Percentiles rank a stretch among this genome's conserved stretches.
Conservation (phyloP, 2,113 vertebrate genomes). For the Phainopepla nitens region DNA sequence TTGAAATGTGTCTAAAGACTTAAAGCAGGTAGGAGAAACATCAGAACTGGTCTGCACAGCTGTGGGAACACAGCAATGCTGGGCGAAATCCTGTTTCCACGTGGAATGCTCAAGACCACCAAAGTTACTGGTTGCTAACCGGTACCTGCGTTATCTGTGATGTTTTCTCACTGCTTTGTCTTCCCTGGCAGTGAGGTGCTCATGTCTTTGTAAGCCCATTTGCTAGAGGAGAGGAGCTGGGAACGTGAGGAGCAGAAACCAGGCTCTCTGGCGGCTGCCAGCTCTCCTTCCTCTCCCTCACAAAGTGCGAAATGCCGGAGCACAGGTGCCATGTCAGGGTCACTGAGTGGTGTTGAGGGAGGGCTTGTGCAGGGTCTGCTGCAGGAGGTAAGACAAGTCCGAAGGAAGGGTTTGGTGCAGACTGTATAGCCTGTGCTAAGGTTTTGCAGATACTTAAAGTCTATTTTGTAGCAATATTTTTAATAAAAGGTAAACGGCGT, state of each 20-base stretch:
- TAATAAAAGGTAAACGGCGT: neutral
- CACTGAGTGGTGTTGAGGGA: neutral
- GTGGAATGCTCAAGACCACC: neutral
- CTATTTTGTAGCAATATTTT: neutral
- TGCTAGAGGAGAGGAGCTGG: neutral
- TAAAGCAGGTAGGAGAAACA: neutral
- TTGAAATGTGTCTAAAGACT: neutral
- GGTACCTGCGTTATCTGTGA: neutral
- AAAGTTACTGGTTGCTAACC: neutral
- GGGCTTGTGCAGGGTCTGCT: accelerated
- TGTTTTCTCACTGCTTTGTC: neutral
- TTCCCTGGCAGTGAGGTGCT: neutral
- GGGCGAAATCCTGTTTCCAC: neutral
- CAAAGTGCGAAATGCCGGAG: accelerated
- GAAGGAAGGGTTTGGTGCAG: neutral
- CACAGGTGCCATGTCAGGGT: neutral
- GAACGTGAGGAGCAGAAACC: neutral
- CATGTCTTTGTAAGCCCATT: accelerated
- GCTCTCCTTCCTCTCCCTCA: neutral
- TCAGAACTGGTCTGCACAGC: neutral
- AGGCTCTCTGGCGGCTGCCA: neutral
- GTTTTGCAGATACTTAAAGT: neutral
- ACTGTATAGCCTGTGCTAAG: accelerated
- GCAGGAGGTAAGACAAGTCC: accelerated
- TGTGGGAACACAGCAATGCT: neutral